Conservation (phyloP, 2,797 vertebrate genomes). For the Enteromius radiatus region DNA sequence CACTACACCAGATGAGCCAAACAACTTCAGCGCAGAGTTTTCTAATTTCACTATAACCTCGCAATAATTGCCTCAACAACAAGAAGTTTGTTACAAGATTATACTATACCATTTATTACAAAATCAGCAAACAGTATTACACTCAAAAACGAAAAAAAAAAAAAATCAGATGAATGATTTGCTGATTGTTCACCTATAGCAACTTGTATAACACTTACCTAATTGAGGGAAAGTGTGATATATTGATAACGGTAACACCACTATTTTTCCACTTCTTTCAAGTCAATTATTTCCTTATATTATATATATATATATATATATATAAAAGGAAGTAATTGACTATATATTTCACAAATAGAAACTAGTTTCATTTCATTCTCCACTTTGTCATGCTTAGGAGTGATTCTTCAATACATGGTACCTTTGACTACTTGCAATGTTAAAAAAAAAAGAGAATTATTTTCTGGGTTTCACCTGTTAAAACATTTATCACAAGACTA, state of each 20-base stretch:
- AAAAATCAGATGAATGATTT: neutral
- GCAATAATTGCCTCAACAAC: neutral
- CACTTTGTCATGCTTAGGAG: neutral
- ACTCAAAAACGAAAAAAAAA: neutral
- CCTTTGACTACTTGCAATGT: neutral
- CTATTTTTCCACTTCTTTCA: neutral
- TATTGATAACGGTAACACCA: neutral
- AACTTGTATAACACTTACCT: neutral
- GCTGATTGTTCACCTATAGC: neutral
- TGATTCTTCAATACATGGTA: neutral
- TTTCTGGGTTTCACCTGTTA: neutral
- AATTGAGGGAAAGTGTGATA: neutral
- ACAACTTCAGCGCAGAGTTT: neutral
- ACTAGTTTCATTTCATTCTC: neutral
- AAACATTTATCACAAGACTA: conserved; percentile 8
- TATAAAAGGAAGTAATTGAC: too few species aligned
- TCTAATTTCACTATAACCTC: neutral
- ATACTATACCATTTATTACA: neutral
- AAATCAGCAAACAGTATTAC: neutral
- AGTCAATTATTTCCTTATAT: neutral
- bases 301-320: too few species aligned
- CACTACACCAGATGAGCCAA: neutral
- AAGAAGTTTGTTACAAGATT: neutral
- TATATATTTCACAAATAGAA: neutral
- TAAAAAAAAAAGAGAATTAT: neutral